These are phyloP conservation scores for Brachionus plicatilis DNA, from an alignment of 1,140 invertebrate species.

Conservation along the genomic window DNA sequence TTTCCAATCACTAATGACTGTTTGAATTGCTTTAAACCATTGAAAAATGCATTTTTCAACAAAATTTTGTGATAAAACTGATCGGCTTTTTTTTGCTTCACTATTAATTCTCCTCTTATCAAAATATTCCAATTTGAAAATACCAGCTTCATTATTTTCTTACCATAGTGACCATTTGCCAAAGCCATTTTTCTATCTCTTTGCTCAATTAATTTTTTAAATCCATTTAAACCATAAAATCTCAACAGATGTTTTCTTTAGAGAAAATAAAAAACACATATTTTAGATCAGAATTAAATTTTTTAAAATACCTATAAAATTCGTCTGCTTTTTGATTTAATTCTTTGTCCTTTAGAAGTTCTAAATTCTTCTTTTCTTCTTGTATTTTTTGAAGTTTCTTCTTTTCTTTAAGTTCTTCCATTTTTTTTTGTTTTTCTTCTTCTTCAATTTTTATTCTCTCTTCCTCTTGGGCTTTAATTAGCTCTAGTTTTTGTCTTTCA, in stretches of 20 bases:
- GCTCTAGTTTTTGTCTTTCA: conserved; percentile 51
- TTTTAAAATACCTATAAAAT: not conserved
- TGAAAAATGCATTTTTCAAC: conserved; percentile 44
- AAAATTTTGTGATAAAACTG: conserved; percentile 44
- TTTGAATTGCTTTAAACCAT: conserved; percentile 47
- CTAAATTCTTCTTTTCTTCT: not conserved
- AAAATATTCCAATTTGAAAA: not conserved
- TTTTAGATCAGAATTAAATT: not conserved
- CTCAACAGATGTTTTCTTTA: conserved; percentile 46
- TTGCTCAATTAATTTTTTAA: conserved; percentile 46
- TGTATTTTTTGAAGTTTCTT: not conserved
- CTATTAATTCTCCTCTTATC: not conserved
- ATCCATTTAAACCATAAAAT: conserved; percentile 47
- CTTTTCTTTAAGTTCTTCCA: conserved; percentile 42
- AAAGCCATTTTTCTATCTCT: conserved; percentile 41
- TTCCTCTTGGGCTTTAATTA: conserved; percentile 45
- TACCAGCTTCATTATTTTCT: not conserved
- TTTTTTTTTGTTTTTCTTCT: conserved; percentile 48
- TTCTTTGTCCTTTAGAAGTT: conserved; percentile 14
- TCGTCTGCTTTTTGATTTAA: conserved; percentile 18
- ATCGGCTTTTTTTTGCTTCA: conserved; percentile 43
- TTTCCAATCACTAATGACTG: conserved; percentile 45
- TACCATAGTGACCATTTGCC: conserved; percentile 42
- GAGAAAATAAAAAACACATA: conserved; percentile 39
- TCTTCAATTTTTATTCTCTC: conserved; percentile 46